phyloP scores from a whole-genome alignment of 2,888 invertebrate species.

The Archips xylosteana region DNA sequence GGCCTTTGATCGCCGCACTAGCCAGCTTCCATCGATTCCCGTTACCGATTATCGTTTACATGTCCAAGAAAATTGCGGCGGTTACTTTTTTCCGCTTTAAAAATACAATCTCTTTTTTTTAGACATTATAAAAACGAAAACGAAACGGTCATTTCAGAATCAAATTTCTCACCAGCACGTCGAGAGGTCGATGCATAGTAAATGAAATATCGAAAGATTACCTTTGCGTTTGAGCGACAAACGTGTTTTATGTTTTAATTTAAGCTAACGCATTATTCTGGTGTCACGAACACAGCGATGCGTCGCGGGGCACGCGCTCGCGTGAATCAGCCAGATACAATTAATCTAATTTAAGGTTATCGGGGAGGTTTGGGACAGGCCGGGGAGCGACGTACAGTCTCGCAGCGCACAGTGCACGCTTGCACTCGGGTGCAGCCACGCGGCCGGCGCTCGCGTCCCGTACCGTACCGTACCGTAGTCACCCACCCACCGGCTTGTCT shows the following conservation, averaged over 20 bases:
- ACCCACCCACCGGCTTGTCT: slow-evolving; percentile 43
- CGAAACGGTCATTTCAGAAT: neutral
- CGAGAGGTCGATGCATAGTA: neutral
- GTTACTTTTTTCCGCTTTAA: slow-evolving; percentile 19
- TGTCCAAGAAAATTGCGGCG: slow-evolving; percentile 43
- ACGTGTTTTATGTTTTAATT: slow-evolving; percentile 64
- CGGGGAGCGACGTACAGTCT: slow-evolving; percentile 79
- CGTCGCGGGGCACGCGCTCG: slow-evolving; percentile 67
- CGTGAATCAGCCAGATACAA: slow-evolving; percentile 83
- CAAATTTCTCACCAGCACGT: neutral
- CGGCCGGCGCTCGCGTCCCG: slow-evolving; percentile 33
- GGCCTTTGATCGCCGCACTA: slow-evolving; percentile 60
- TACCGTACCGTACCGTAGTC: slow-evolving; percentile 4
- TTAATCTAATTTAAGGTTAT: slow-evolving; percentile 85
- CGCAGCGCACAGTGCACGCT: slow-evolving; percentile 64
- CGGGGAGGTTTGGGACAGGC: slow-evolving; percentile 76
- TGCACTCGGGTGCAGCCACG: slow-evolving; percentile 50
- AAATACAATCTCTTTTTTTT: neutral
- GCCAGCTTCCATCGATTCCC: slow-evolving; percentile 63
- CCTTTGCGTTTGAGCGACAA: slow-evolving; percentile 57
- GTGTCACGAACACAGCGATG: slow-evolving; percentile 72
- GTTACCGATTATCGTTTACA: slow-evolving; percentile 58
- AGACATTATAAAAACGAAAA: neutral
- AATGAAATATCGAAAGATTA: slow-evolving; percentile 53
- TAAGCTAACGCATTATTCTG: slow-evolving; percentile 74